These are phyloP conservation scores for Seriola aureovittata DNA, from an alignment of 2,113 vertebrate species.

Conservation along the genomic window DNA sequence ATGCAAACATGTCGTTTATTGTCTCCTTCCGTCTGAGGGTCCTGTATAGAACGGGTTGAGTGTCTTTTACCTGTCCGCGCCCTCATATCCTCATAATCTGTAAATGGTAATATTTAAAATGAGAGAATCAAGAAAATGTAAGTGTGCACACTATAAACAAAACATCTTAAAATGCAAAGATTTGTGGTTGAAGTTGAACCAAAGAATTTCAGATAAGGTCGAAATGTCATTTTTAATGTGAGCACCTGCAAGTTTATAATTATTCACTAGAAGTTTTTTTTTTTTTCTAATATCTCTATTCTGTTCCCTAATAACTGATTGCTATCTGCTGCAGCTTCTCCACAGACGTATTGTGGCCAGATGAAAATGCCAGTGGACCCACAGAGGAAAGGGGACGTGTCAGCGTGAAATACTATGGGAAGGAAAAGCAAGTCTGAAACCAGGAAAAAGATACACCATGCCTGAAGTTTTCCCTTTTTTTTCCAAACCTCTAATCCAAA, in stretches of 20 bases:
- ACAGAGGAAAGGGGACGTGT: conserved; percentile 48
- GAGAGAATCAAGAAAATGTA: too few species aligned
- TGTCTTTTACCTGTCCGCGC: too few species aligned
- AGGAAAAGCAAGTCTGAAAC: conserved; percentile 41
- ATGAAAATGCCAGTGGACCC: conserved; percentile 31
- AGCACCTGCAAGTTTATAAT: background rate
- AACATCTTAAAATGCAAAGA: too few species aligned
- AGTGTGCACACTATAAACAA: too few species aligned
- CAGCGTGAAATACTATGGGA: conserved; percentile 46
- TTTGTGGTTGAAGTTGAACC: too few species aligned
- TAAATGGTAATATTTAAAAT: too few species aligned
- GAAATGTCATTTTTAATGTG: background rate
- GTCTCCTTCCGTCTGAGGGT: too few species aligned
- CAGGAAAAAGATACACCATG: conserved; percentile 27
- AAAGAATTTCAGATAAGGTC: background rate
- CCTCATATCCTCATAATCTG: too few species aligned
- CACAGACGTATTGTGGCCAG: background rate
- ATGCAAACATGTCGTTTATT: too few species aligned
- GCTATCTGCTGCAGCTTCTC: background rate
- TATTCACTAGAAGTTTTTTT: background rate
- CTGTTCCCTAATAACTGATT: background rate
- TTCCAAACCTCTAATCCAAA: conserved; percentile 49
- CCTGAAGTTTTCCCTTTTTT: conserved; percentile 30
- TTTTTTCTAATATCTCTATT: background rate
- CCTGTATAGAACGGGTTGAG: too few species aligned